phyloP scores from a whole-genome alignment of 2,797 vertebrate genomes.

The Calcarius lapponicus region DNA sequence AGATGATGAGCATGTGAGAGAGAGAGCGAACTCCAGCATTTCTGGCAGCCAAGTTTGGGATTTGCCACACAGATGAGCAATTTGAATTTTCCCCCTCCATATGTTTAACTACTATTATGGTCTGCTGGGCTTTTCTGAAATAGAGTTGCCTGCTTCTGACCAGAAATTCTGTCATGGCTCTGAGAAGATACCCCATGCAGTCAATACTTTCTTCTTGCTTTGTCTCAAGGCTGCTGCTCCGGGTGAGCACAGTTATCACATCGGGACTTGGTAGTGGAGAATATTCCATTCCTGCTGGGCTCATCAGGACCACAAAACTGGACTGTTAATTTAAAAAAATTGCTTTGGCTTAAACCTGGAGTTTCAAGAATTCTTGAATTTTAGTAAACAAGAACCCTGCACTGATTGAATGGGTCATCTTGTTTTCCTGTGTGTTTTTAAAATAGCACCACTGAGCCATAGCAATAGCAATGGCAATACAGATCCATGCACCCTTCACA shows the following conservation, averaged over 20 bases:
- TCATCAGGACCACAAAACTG: background rate
- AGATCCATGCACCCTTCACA: background rate
- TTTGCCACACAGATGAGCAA: background rate
- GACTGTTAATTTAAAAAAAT: background rate
- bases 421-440: background rate
- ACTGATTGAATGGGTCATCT: background rate
- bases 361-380: background rate
- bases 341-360: background rate
- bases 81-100: background rate
- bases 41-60: background rate
- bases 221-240: background rate
- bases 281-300: slow-evolving; percentile 30
- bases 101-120: background rate
- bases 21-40: background rate
- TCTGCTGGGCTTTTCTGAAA: slow-evolving; percentile 20
- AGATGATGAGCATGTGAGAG: background rate
- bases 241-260: rapidly evolving
- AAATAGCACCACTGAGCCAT: background rate
- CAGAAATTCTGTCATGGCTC: slow-evolving; percentile 1
- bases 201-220: background rate
- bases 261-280: background rate
- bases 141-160: background rate
- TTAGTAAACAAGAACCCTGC: background rate
- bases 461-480: background rate
- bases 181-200: background rate